Base-by-base conservation (phyloP, 2,113 vertebrate species). In the Xenus cinereus region DNA sequence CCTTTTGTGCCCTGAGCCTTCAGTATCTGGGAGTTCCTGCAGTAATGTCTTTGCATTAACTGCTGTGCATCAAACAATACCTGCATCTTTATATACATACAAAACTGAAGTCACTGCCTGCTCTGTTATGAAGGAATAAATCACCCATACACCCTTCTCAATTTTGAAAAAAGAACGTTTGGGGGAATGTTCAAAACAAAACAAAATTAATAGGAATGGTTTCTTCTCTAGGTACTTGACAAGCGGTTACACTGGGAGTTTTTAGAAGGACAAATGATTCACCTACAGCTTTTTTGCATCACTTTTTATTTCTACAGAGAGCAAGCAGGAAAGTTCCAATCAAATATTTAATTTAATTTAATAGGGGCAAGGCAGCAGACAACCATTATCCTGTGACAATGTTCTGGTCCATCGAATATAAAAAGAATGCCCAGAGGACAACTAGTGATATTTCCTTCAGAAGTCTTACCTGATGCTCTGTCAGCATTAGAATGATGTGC, bases 271-370 rank as follows among this genome's bases (percentile, higher is more conserved):
- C 50, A 91, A 64, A 54, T 37, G 39, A 57, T 63, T 82, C 83
- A 68, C 32, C 39, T 67, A 28, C 41, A 87, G 54, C 35, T 41
- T 24, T 71, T 87, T 95, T 80, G 27, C 67, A 87, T 71, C 35
- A 18, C 20, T 95, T 88, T 80, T 56, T 79, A n/a, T 91, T 95
- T 82, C 74, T 87, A 33, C 48, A 72, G 63, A 94, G 51, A 63
- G 43, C 16, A 76, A 89, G 51, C 62, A 75, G 33, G 37, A 87
- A 96, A 82, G 81, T 94, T 92, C 80, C 84, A 92, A 72, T 85
- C 39, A 95, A 81, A 77, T 93, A 91, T 78, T 96, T 88, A 66
- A 93, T 95, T 94, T 67, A 51, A 84, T 87, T 87, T 73, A 60
- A 94, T 76, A 84, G 43, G 74, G 57, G 46, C n/a, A 59, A 90